Conservation (phyloP, 2,113 vertebrate species). For the Australoheros scitulus region DNA sequence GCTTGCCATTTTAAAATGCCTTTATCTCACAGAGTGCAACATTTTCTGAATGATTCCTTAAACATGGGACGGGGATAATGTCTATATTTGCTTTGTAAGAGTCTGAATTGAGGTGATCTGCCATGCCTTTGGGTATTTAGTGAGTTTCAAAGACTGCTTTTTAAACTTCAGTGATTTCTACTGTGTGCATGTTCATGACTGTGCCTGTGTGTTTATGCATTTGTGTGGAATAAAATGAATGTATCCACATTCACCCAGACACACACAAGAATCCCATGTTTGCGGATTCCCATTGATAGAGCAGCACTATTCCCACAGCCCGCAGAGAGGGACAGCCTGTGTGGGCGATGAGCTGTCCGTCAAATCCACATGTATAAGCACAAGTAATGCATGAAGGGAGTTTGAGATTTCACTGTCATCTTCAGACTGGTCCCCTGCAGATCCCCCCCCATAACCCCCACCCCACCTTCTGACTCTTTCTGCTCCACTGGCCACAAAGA, state of each 20-base stretch:
- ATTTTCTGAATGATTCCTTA: constrained; percentile 17
- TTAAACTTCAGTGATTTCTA: constrained; percentile 23
- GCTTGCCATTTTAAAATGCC: not conserved
- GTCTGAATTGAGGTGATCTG: constrained; percentile 6
- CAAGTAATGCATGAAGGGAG: constrained; percentile 68
- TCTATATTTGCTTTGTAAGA: constrained; percentile 20
- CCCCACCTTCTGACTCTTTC: constrained; percentile 30
- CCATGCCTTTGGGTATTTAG: constrained; percentile 10
- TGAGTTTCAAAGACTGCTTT: constrained; percentile 11
- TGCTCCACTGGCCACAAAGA: constrained; percentile 50
- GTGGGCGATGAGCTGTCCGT: constrained; percentile 57
- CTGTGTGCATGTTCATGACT: not conserved
- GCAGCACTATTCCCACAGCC: constrained; percentile 50
- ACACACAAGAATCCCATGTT: constrained; percentile 38
- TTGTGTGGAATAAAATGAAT: not conserved
- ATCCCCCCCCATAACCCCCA: not conserved
- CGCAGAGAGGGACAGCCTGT: constrained; percentile 34
- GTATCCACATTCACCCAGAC: not conserved
- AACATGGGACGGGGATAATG: not conserved
- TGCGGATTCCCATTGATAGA: constrained; percentile 44
- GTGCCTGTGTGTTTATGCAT: not conserved
- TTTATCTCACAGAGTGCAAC: not conserved
- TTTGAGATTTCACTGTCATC: constrained; percentile 68
- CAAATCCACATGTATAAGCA: constrained; percentile 55
- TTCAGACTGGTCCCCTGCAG: constrained; percentile 46